Evolutionary conservation across 2,888 invertebrate species (phyloP).

Genomic region (Diarsia mendica): DNA sequence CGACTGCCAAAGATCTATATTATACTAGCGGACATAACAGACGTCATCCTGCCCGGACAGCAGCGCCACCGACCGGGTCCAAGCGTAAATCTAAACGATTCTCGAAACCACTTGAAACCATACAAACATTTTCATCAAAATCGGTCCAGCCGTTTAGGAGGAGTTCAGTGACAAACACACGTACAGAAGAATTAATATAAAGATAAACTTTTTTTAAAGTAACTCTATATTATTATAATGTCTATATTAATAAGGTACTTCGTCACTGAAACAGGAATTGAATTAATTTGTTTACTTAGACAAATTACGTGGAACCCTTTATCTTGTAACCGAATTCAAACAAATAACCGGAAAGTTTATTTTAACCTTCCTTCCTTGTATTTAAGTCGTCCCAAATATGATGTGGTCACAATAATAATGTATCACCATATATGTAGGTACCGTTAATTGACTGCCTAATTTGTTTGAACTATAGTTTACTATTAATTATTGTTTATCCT

Average conservation of each 20-base stretch:
- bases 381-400: background rate
- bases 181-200: too few relatives aligned
- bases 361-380: conserved; percentile 27
- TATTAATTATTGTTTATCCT: background rate
- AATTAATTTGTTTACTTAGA: conserved; percentile 4
- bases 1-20: too few relatives aligned
- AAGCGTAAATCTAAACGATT: too few relatives aligned
- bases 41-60: too few relatives aligned
- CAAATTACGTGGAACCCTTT: background rate
- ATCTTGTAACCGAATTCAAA: conserved; percentile 1
- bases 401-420: background rate
- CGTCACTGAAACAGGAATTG: background rate
- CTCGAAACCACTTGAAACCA: too few relatives aligned
- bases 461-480: background rate
- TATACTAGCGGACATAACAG: too few relatives aligned
- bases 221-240: background rate
- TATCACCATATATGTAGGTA: background rate
- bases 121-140: too few relatives aligned
- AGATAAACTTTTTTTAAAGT: background rate
- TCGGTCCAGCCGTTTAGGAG: too few relatives aligned
- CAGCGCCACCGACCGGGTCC: too few relatives aligned
- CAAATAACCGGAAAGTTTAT: background rate
- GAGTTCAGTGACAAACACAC: too few relatives aligned
- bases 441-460: conserved; percentile 20
- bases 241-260: background rate